phyloP scores from a whole-genome alignment of 2,797 vertebrate genomes.

The Argentina silus region DNA sequence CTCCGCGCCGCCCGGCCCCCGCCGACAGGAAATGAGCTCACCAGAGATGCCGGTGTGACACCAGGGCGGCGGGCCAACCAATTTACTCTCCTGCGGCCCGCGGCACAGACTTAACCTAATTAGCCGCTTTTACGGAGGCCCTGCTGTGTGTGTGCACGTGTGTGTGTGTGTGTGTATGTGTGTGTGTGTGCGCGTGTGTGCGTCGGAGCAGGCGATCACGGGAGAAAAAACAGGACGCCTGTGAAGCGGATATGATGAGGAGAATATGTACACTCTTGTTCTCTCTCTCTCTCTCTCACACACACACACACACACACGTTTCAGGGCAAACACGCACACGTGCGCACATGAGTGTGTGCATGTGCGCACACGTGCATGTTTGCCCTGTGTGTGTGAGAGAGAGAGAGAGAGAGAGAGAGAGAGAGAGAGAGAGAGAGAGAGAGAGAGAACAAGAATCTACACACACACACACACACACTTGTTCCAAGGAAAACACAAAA shows the following conservation, averaged over 20 bases:
- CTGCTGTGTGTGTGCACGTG: conserved; percentile 26
- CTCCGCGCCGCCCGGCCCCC: background rate
- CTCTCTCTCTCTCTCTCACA: background rate
- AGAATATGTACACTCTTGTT: background rate
- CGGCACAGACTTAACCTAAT: conserved; percentile 68
- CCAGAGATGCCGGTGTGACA: conserved; percentile 31
- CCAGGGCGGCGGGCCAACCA: conserved; percentile 42
- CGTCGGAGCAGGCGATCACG: background rate
- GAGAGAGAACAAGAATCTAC: no score
- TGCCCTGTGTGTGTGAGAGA: no score
- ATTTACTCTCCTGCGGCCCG: conserved; percentile 46
- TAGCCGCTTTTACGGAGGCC: conserved; percentile 56
- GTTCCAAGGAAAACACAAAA: conserved; percentile 22
- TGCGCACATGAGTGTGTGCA: background rate
- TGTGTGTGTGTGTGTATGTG: conserved; percentile 6
- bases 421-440: no score
- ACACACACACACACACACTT: background rate
- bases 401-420: no score
- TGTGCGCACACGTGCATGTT: background rate
- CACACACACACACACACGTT: conserved; percentile 5
- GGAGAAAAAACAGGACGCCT: background rate
- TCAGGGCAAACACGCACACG: no score
- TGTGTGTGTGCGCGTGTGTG: no score
- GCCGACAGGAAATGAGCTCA: conserved; percentile 1
- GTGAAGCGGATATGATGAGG: background rate